phyloP scores from a whole-genome alignment of 2,888 invertebrate species.

The Euphydryas editha region DNA sequence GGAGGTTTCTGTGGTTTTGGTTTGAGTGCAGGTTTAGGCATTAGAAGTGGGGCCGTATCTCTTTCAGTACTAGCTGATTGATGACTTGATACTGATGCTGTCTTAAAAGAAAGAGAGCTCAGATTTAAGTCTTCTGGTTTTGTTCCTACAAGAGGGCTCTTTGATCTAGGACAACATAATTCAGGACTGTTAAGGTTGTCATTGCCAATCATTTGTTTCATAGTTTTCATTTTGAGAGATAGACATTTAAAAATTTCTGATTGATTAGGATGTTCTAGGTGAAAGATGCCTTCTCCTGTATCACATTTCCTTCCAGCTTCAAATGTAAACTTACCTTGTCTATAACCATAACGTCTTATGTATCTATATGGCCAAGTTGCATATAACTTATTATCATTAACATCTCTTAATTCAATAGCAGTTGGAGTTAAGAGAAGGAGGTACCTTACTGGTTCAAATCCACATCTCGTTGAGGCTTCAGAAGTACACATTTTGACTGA shows the following conservation, averaged over 20 bases:
- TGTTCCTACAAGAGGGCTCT: conserved; percentile 90
- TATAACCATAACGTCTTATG: conserved; percentile 93
- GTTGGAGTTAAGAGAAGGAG: conserved; percentile 89
- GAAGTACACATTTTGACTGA: conserved; percentile 90
- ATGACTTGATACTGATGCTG: conserved; percentile 71
- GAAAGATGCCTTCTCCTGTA: conserved; percentile 93
- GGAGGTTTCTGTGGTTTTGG: conserved; percentile 86
- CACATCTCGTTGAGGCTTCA: conserved; percentile 90
- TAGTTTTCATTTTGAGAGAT: conserved; percentile 92
- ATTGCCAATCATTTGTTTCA: conserved; percentile 91
- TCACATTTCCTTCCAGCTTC: conserved; percentile 94
- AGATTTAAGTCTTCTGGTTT: conserved; percentile 77
- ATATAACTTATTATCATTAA: conserved; percentile 85
- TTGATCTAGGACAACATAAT: conserved; percentile 90
- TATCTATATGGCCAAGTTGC: conserved; percentile 94
- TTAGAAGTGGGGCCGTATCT: conserved; percentile 72
- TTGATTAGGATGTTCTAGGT: conserved; percentile 91
- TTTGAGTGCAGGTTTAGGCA: conserved; percentile 84
- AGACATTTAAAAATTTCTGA: conserved; percentile 92
- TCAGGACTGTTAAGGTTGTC: conserved; percentile 86
- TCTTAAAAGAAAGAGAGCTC: conserved; percentile 75
- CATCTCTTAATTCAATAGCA: conserved; percentile 89
- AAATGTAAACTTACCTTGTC: conserved; percentile 93
- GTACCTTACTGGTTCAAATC: conserved; percentile 88
- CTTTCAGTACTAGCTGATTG: conserved; percentile 67